Conservation (phyloP, 2,797 vertebrate genomes). For the Falco cherrug region DNA sequence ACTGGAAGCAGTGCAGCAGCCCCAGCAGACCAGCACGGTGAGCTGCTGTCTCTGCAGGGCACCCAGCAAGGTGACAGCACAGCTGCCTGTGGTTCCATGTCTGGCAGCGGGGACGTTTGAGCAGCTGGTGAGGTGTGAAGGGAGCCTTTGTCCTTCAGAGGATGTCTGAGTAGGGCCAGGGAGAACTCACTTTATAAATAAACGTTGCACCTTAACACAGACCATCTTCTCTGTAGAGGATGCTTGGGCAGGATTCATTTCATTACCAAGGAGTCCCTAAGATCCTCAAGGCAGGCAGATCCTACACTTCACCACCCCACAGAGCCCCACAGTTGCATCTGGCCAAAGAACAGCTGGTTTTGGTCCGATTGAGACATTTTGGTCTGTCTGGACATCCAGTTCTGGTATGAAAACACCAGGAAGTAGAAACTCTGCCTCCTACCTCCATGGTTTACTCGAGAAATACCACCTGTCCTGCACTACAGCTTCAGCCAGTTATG, state of each 20-base stretch:
- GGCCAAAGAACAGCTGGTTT: not conserved
- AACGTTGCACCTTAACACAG: not conserved
- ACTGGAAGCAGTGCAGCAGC: not conserved
- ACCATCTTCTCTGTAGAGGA: not conserved
- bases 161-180: not conserved
- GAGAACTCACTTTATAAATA: not conserved
- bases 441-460: not conserved
- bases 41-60: not conserved
- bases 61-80: accelerated
- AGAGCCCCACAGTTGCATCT: not conserved
- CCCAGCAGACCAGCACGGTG: accelerated
- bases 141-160: not conserved
- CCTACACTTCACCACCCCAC: accelerated
- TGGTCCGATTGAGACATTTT: not conserved
- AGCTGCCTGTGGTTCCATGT: not conserved
- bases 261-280: not conserved
- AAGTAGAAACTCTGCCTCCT: not conserved
- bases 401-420: not conserved
- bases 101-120: not conserved
- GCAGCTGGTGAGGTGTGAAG: not conserved
- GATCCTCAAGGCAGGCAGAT: not conserved
- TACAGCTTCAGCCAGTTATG: not conserved
- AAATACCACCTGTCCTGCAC: not conserved
- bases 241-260: not conserved
- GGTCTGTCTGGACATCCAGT: not conserved